These are phyloP conservation scores for Anisognathus igniventris DNA, from an alignment of 2,797 vertebrate species.

Conservation along the genomic window DNA sequence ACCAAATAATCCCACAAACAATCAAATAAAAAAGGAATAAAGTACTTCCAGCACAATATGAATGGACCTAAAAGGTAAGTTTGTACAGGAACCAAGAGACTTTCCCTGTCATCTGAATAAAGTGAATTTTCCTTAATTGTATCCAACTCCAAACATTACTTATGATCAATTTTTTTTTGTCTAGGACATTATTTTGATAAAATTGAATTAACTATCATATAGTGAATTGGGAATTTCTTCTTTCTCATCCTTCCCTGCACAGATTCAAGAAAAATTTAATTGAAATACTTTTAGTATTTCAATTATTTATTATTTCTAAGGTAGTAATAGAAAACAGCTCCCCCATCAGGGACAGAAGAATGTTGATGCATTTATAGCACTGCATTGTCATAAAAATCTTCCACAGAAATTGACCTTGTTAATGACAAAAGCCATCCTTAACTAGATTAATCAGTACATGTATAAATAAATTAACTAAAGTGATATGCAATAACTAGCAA, in stretches of 20 bases:
- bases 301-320: background rate
- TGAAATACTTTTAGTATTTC: background rate
- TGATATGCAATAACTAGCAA: background rate
- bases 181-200: background rate
- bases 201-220: background rate
- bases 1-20: background rate
- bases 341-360: background rate
- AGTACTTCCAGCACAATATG: background rate
- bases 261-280: background rate
- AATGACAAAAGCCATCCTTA: background rate
- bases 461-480: background rate
- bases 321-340: background rate
- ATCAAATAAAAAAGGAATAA: background rate
- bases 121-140: background rate
- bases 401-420: background rate
- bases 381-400: background rate
- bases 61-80: background rate
- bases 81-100: background rate
- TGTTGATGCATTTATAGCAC: background rate
- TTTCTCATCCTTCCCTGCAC: background rate
- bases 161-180: background rate
- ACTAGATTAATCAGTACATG: background rate
- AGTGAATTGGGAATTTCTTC: background rate
- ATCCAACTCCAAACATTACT: background rate
- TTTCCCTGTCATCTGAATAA: background rate